A percentile compares a stretch with the other conserved stretches of the same genome.
Conservation (phyloP, 2,797 vertebrate species). For the Fringilla coelebs region DNA sequence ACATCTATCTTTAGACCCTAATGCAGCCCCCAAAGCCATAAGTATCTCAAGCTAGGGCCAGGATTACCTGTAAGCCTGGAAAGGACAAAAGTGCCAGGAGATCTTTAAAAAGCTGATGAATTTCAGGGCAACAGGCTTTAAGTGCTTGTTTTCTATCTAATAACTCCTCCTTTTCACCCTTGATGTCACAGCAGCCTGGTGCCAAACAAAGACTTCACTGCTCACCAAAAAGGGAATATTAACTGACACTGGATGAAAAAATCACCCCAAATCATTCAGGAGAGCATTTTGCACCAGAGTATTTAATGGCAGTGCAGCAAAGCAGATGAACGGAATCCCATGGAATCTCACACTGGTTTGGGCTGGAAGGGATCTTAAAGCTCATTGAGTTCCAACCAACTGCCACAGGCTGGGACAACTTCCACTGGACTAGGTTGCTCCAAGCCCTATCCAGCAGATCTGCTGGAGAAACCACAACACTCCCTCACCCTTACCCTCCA, state of each 20-base stretch:
- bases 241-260: not conserved
- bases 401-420: not conserved
- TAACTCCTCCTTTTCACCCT: not conserved
- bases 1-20: not conserved
- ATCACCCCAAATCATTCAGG: not conserved
- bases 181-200: not conserved
- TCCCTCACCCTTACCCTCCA: not conserved
- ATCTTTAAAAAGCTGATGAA: not conserved
- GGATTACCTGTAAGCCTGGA: slow-evolving; percentile 14
- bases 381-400: not conserved
- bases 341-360: not conserved
- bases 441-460: not conserved
- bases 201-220: not conserved
- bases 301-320: not conserved
- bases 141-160: not conserved
- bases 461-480: not conserved
- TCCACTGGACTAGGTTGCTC: not conserved
- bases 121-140: not conserved
- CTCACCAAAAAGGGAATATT: not conserved
- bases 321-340: not conserved
- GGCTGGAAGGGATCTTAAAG: not conserved
- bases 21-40: not conserved
- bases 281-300: not conserved
- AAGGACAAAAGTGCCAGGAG: not conserved
- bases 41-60: not conserved